Evolutionary conservation across 92 coral and sea anemone genomes (phyloP), one percentile per base, ranked within the genome.

Genomic region (Micromussa lordhowensis): DNA sequence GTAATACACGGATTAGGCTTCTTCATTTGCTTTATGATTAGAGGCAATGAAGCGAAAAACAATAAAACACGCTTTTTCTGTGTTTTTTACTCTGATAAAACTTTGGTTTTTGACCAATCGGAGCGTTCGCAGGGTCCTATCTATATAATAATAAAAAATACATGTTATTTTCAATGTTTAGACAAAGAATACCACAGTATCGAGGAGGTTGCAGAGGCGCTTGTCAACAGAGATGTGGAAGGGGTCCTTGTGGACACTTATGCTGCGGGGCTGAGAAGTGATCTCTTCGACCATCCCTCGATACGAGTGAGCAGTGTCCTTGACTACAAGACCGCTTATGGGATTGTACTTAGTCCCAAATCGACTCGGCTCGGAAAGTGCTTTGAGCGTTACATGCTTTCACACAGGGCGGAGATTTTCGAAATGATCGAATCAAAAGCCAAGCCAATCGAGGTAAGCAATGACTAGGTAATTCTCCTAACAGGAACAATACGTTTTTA

Each of bases 271-370:
- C 84, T 92, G 63, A 32, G 92, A 15, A 53, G 83, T 12, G 94
- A 93, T 79, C 88, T 93, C 53, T 93, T 93, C 77, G 83, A 88
- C 24, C 66, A 80, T 9, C 89, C 93, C 77, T 32, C 61, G 59
- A 64, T 93, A 22, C n/a, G 68, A 44, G 92, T 93, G 29, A 92
- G 86, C 70, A 35, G 82, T 57, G 82, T 91, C 26, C 21, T 91
- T 59, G 94, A 93, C 61, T 88, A 93, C 86, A 85, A 93, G 85
- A 83, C 93, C 75, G 96, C 96, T 4, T 93, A 93, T 66, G 96
- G 96, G 5, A 59, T 93, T n/a, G 96, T 91, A 22, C 87, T 92
- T 32, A 84, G 94, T 53, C 92, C 90, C 30, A 44, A 72, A 40
- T 77, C 94, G 28, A 93, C 84, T 36, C 79, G 69, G 26, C 82